Evolutionary conservation across 1,140 invertebrate species (phyloP), one percentile per base, ranked within the genome.

Genomic region (Drosophila serrata): DNA sequence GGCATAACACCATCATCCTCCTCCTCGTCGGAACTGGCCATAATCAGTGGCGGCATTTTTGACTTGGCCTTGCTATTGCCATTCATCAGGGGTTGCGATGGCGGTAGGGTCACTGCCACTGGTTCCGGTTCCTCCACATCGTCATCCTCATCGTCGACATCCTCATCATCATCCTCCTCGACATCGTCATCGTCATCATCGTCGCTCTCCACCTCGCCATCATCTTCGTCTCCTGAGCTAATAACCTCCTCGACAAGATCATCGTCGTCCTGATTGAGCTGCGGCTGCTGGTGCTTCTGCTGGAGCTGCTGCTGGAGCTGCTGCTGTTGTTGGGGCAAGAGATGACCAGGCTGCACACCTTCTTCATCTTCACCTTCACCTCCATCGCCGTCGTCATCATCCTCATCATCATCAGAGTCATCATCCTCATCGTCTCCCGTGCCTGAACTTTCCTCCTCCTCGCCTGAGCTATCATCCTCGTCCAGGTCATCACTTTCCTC

Each of bases 221-320:
- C 85, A 17, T 82, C 80, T n/a, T 46, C 62, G 29, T 85, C 86
- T 15, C 81, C 80, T 17, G 73, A 69, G 40, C 84, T 86, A 17
- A 56, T 73, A 13, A 86, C 82, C 31, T 79, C 79, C 35, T 84
- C 77, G 11, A 68, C 70, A 5, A 73, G 65, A 22, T 73, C 69
- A 40, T 73, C 24, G 46, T 78, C 57, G 9, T 57, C 35, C 33
- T 55, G 42, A 35, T 7, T 13, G 13, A 57, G 31, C 24, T 39
- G 15, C 31, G 51, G 67, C 61, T 33, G n/a, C 35, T 55, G 65
- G 60, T 60, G 39, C 31, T 35, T 11, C 31, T 49, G 62, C 63
- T 57, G 40, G 22, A 33, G 13, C 27, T 42, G 60, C 51, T 37
- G 48, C 29, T 48, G 46, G 4, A 5, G 45, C 9, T 17, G 46